Percentiles rank a stretch among this genome's conserved stretches.
These are phyloP conservation scores for Dyspetes luteomarginatus DNA, from an alignment of 2,888 invertebrate genomes.

Conservation along the genomic window DNA sequence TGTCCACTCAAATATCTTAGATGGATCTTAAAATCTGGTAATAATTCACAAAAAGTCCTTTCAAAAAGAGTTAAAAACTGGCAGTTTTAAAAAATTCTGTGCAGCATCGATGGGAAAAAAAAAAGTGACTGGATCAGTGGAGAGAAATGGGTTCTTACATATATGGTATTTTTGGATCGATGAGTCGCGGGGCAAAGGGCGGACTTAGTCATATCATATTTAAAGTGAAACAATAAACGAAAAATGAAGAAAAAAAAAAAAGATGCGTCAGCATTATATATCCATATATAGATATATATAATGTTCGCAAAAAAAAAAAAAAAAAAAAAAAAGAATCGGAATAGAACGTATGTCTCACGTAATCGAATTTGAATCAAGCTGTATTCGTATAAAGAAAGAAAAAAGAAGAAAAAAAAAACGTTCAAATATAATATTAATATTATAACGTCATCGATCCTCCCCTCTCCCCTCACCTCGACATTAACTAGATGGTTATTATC, in stretches of 20 bases:
- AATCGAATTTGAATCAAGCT: constrained; percentile 60
- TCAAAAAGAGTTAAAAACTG: too few relatives aligned
- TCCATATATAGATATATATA: constrained; percentile 40
- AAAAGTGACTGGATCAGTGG: too few relatives aligned
- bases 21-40: too few relatives aligned
- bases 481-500: constrained; percentile 77
- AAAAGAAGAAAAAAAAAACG: too few relatives aligned
- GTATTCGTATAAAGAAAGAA: constrained; percentile 60
- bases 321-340: constrained; percentile 27
- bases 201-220: constrained; percentile 82
- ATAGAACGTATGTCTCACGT: constrained; percentile 59
- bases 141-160: too few relatives aligned
- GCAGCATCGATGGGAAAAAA: too few relatives aligned
- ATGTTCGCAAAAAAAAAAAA: constrained; percentile 55
- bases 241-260: too few relatives aligned
- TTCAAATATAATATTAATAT: constrained; percentile 59
- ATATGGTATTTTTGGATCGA: constrained; percentile 48
- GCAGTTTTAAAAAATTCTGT: too few relatives aligned
- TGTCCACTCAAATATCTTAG: too few relatives aligned
- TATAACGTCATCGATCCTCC: constrained; percentile 49
- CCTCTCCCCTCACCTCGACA: constrained; percentile 29
- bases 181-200: constrained; percentile 78
- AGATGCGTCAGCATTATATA: constrained; percentile 27
- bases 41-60: too few relatives aligned
- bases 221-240: constrained; percentile 70